Base-by-base conservation (phyloP, 2,113 vertebrate genomes). In the Vombatus ursinus region DNA sequence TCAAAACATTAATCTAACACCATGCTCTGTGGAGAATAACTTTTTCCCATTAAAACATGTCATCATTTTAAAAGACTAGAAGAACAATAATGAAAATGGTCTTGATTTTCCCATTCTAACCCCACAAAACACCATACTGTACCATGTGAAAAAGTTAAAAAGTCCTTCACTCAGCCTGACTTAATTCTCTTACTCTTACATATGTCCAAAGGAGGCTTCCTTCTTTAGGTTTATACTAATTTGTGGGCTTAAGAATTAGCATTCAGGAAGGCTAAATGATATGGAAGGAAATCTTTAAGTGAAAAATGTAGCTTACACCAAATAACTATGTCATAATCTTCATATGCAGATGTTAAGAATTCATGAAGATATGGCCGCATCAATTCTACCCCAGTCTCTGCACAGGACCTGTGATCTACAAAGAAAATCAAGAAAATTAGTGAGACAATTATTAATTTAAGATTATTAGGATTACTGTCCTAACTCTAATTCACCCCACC, bases 291-390 rank as follows among this genome's bases (percentile, higher is more conserved):
- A 68, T 94, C 94, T n/a, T 4, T 97, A 94, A 91, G 91, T 47
- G 98, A 0, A 48, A 90, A 95, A 92, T 96, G 94, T 93, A 95
- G 99, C 99, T 99, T 99, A 99, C 99, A 99, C 99, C 99, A 99
- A 98, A 99, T 99, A 97, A 99, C 99, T 98, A 99, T 99, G 98
- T 99, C 99, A 96, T 99, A 99, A 98, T 99, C 99, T 97, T 99
- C 99, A 93, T 99, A 99, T 0, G 99, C 99, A 96, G 99, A 99
- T 92, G 99, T 99, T 94, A 99, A 99, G 97, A 99, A 99, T 98
- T 99, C 99, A 31, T 99, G 99, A 91, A 99, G 99, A 97, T 99
- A 99, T 1, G 99, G 99, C 95, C 99, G 99, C 99, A 99, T 99
- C 97, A 99, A 98, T 97, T 99, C 99, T 96, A 99, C 99, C 12